Evolutionary conservation across 2,888 invertebrate species (phyloP), one percentile per base, ranked within the genome.

Genomic region (Silvanus unidentatus): DNA sequence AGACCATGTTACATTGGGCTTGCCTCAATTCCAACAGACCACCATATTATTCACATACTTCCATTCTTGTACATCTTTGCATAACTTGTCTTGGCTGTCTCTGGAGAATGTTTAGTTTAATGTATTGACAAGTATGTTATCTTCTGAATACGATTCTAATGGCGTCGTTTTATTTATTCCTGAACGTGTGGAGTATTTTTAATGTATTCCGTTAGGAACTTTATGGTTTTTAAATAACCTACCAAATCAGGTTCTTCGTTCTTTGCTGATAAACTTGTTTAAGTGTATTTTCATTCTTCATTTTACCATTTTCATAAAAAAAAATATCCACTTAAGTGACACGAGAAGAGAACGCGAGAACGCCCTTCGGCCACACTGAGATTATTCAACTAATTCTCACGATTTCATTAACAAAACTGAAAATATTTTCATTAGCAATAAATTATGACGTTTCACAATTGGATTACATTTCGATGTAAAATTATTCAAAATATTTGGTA

Each of bases 121-220:
- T 70, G 71, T 70, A 71, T 69, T 66, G 69, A 70, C 70, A 69
- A 65, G 68, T 66, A 59, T 66, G 66, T 72, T 70, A 72, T 72
- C 71, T 69, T 58, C 60, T 60, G 61, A 62, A 65, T 69, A 63
- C 64, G 65, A 66, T 67, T 70, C 70, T 71, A 71, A 70, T 71
- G 70, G 70, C 65, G 65, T 66, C 60, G 11, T 63, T 65, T 70
- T 70, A 68, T 70, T 70, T 71, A 70, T 70, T 64, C 64, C 58
- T 63, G 63, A 62, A 63, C 64, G 65, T 59, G 66, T 62, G 57
- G 55, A 57, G 64, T 60, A 64, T 66, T 63, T 62, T 62, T 65
- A 64, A 66, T 64, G 62, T 47, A 43, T 50, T 48, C 55, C 56
- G 59, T 58, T 55, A 57, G 47, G 58, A 55, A 59, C 60, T 60